A percentile compares a stretch with the other conserved stretches of the same genome.
These are phyloP conservation scores for Taphrorychus bicolor DNA, from an alignment of 2,888 invertebrate species.

Conservation along the genomic window DNA sequence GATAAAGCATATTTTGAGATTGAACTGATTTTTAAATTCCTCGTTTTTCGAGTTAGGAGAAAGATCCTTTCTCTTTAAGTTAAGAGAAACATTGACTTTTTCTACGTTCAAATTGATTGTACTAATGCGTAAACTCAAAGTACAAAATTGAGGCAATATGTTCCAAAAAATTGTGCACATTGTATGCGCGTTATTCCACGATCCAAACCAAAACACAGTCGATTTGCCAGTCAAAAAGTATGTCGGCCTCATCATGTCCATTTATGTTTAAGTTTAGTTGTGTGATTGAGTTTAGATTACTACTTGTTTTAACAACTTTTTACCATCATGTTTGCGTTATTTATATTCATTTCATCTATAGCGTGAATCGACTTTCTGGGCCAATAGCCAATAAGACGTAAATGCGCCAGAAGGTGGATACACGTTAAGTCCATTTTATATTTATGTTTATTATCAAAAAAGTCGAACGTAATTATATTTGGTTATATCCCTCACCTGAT, in stretches of 20 bases:
- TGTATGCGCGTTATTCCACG: slow-evolving; percentile 24
- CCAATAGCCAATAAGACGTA: background rate
- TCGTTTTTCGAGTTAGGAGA: too few species aligned
- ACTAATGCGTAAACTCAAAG: too few species aligned
- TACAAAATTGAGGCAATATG: too few species aligned
- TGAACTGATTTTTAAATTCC: too few species aligned
- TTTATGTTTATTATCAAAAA: slow-evolving; percentile 12
- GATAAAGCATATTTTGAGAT: too few species aligned
- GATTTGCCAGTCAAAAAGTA: slow-evolving; percentile 22
- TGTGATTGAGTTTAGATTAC: slow-evolving; percentile 57
- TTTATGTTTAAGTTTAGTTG: slow-evolving; percentile 49
- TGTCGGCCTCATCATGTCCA: slow-evolving; percentile 43
- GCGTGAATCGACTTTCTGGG: slow-evolving; percentile 1
- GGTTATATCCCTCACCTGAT: slow-evolving; percentile 33
- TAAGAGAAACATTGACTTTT: too few species aligned
- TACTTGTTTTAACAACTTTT: slow-evolving; percentile 46
- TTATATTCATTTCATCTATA: slow-evolving; percentile 60
- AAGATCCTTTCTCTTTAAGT: too few species aligned
- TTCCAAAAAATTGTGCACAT: too few species aligned
- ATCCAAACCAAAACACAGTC: slow-evolving; percentile 47
- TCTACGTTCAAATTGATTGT: too few species aligned
- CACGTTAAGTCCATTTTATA: background rate
- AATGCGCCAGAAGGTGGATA: background rate
- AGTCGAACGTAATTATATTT: slow-evolving; percentile 32
- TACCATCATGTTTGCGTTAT: slow-evolving; percentile 56